These are phyloP conservation scores for Parelbella ahira DNA, from an alignment of 2,888 invertebrate species.

Conservation along the genomic window DNA sequence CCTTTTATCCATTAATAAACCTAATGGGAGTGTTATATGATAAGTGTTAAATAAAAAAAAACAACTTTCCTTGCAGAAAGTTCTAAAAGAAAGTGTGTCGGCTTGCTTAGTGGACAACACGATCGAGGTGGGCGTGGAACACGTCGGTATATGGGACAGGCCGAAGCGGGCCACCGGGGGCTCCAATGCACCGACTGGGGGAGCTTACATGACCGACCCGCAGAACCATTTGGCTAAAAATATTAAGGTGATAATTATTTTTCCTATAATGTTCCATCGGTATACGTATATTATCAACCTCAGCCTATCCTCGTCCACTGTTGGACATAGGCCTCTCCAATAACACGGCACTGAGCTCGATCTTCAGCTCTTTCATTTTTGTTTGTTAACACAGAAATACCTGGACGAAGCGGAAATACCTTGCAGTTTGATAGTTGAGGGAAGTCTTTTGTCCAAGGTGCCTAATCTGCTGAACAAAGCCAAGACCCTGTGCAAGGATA, in stretches of 20 bases:
- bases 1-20: too few species aligned
- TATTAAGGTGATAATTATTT: slow-evolving; percentile 65
- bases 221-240: slow-evolving; percentile 56
- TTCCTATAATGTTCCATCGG: too few species aligned
- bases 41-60: too few species aligned
- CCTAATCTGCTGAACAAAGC: slow-evolving; percentile 80
- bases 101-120: slow-evolving; percentile 63
- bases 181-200: slow-evolving; percentile 60
- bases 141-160: slow-evolving; percentile 82
- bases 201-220: slow-evolving; percentile 74
- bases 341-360: too few species aligned
- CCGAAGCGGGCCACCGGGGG: slow-evolving; percentile 73
- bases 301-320: too few species aligned
- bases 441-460: slow-evolving; percentile 57
- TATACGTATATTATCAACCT: too few species aligned
- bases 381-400: slow-evolving; percentile 52
- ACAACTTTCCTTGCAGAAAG: slow-evolving; percentile 60
- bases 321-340: too few species aligned
- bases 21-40: too few species aligned
- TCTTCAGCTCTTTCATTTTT: too few species aligned
- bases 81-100: slow-evolving; percentile 74
- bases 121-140: slow-evolving; percentile 56
- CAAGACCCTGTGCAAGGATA: slow-evolving; percentile 83
- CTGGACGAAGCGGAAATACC: slow-evolving; percentile 59
- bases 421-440: slow-evolving; percentile 43